These are phyloP conservation scores for Metellina segmentata DNA, from an alignment of 2,888 invertebrate species.

Conservation along the genomic window DNA sequence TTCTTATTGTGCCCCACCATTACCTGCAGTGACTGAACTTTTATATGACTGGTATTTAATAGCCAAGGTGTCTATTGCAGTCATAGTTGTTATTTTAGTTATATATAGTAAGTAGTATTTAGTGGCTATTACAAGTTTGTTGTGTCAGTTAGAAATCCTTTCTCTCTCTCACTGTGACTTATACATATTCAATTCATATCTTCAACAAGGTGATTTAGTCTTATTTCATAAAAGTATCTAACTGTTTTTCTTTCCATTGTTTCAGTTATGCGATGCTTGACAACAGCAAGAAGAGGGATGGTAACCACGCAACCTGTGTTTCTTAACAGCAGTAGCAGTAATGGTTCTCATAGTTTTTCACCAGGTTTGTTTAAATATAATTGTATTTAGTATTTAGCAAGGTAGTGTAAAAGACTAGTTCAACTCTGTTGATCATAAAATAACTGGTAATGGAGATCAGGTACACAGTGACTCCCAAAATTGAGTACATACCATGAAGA, in stretches of 20 bases:
- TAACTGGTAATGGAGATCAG: too few species aligned
- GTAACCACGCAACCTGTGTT: slow-evolving; percentile 69
- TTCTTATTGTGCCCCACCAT: slow-evolving; percentile 37
- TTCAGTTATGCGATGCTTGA: slow-evolving; percentile 53
- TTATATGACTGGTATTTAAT: slow-evolving; percentile 59
- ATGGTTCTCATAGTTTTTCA: slow-evolving; percentile 66
- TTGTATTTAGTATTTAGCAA: background rate
- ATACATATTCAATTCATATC: background rate
- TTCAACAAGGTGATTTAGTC: background rate
- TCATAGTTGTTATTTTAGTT: slow-evolving; percentile 5
- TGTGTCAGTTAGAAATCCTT: too few species aligned
- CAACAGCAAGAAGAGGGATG: slow-evolving; percentile 47
- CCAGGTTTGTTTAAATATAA: slow-evolving; percentile 40
- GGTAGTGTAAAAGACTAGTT: too few species aligned
- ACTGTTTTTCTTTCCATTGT: background rate
- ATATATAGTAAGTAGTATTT: slow-evolving; percentile 51
- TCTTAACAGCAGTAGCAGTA: slow-evolving; percentile 42
- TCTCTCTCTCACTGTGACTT: background rate
- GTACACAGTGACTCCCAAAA: too few species aligned
- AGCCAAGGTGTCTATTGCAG: slow-evolving; percentile 22
- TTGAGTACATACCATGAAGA: too few species aligned
- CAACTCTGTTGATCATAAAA: too few species aligned
- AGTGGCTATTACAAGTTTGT: too few species aligned
- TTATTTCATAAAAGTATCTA: background rate
- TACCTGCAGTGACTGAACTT: slow-evolving; percentile 31